Evolutionary conservation across 2,797 vertebrate species (phyloP).

Genomic region (Australoheros facetus): DNA sequence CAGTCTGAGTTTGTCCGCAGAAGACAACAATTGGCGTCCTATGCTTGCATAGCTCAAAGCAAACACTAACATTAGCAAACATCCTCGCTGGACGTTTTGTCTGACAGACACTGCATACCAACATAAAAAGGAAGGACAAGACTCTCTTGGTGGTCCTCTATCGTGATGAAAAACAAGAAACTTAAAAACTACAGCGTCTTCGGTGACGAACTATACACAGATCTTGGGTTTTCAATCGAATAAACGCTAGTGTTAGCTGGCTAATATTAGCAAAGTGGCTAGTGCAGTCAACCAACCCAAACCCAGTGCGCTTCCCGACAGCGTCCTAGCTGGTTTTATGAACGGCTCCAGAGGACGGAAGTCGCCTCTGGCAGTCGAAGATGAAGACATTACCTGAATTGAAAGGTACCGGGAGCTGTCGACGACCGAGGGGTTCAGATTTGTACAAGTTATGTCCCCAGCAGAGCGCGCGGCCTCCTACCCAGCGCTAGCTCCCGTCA

Average conservation of each 20-base stretch:
- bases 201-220: slow-evolving; percentile 17
- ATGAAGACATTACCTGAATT: slow-evolving; percentile 70
- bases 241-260: slow-evolving; percentile 57
- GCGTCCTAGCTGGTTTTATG: slow-evolving; percentile 34
- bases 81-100: slow-evolving; percentile 54
- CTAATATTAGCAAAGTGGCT: slow-evolving; percentile 66
- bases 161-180: not conserved
- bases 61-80: slow-evolving; percentile 71
- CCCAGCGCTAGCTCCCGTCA: slow-evolving; percentile 73
- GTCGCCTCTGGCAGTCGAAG: not conserved
- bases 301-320: slow-evolving; percentile 40
- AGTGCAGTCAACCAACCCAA: slow-evolving; percentile 56
- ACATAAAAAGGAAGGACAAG: slow-evolving; percentile 5
- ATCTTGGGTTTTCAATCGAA: slow-evolving; percentile 57
- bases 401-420: slow-evolving; percentile 58
- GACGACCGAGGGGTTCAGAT: slow-evolving; percentile 73
- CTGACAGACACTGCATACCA: slow-evolving; percentile 49
- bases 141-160: not conserved
- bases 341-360: not conserved
- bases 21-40: slow-evolving; percentile 71
- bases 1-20: slow-evolving; percentile 53
- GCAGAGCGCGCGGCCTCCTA: slow-evolving; percentile 77
- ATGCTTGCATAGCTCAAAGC: slow-evolving; percentile 60
- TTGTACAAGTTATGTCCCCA: slow-evolving; percentile 60
- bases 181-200: not conserved